Conservation (phyloP, 2,113 vertebrate genomes). For the Tylochromis polylepis region DNA sequence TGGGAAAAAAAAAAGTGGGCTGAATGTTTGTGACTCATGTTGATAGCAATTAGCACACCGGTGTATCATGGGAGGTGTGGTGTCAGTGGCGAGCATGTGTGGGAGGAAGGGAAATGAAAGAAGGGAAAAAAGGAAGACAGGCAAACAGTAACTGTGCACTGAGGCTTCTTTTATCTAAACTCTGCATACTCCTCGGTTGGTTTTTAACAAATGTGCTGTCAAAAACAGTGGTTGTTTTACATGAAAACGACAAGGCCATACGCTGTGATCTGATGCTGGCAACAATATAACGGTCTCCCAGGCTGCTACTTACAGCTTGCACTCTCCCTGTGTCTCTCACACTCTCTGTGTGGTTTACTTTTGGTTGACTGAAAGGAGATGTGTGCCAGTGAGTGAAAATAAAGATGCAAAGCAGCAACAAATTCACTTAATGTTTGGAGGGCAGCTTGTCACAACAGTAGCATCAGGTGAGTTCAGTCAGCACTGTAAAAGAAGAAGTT, state of each 20-base stretch:
- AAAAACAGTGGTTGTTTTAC: conserved; percentile 6
- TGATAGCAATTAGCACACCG: conserved; percentile 40
- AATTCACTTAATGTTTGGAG: conserved; percentile 50
- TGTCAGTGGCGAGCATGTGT: neutral
- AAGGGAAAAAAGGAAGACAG: neutral
- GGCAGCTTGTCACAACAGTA: conserved; percentile 28
- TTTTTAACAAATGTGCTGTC: conserved; percentile 23
- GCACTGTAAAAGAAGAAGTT: neutral
- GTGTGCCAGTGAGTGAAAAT: conserved; percentile 2
- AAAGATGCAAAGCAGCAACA: conserved; percentile 35
- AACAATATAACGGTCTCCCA: neutral
- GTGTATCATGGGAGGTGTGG: neutral
- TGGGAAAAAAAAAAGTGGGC: neutral
- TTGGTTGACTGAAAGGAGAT: conserved; percentile 25
- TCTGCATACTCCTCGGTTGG: neutral
- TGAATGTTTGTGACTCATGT: conserved; percentile 36
- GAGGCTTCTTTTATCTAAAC: neutral
- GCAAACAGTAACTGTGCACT: neutral
- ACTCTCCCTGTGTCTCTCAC: neutral
- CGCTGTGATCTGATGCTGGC: neutral
- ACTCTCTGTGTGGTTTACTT: neutral
- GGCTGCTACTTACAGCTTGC: neutral
- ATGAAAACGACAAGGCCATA: conserved; percentile 11
- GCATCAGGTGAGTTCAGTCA: conserved; percentile 25
- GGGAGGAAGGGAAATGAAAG: conserved; percentile 11